A percentile compares a stretch with the other conserved stretches of the same genome.
Conservation (phyloP, 2,888 invertebrate genomes). For the Drosophila eohydei region DNA sequence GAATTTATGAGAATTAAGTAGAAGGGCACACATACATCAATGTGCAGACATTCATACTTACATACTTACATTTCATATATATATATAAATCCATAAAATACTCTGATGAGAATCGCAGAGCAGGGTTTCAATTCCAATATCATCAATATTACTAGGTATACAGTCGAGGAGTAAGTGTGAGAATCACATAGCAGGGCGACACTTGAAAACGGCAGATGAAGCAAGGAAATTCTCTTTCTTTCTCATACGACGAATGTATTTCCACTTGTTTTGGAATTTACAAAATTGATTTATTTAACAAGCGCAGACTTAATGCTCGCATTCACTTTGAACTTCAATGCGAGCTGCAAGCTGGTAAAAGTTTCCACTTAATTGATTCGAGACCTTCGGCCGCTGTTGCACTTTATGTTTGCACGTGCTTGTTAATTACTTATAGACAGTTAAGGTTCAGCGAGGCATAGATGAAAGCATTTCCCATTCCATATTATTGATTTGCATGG, state of each 20-base stretch:
- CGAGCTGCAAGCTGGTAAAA: conserved; percentile 14
- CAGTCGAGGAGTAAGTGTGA: too few species aligned
- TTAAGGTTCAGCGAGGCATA: conserved; percentile 23
- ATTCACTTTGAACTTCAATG: conserved; percentile 37
- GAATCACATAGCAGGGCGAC: too few species aligned
- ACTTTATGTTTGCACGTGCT: conserved; percentile 59
- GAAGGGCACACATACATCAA: background rate
- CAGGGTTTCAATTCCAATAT: too few species aligned
- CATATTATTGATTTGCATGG: conserved; percentile 47
- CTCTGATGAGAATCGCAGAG: too few species aligned
- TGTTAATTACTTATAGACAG: conserved; percentile 59
- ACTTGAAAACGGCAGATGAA: too few species aligned
- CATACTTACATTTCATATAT: background rate
- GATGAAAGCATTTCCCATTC: conserved; percentile 42
- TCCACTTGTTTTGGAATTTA: background rate
- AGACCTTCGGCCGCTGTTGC: conserved; percentile 20
- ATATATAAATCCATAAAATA: too few species aligned
- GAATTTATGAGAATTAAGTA: conserved; percentile 1
- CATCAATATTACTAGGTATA: too few species aligned
- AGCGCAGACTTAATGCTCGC: background rate
- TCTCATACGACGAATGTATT: too few species aligned
- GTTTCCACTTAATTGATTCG: conserved; percentile 43
- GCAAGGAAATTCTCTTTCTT: too few species aligned
- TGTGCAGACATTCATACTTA: background rate
- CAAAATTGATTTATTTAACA: conserved; percentile 10